Evolutionary conservation across 2,113 vertebrate species (phyloP).

Genomic region (Struthio camelus): DNA sequence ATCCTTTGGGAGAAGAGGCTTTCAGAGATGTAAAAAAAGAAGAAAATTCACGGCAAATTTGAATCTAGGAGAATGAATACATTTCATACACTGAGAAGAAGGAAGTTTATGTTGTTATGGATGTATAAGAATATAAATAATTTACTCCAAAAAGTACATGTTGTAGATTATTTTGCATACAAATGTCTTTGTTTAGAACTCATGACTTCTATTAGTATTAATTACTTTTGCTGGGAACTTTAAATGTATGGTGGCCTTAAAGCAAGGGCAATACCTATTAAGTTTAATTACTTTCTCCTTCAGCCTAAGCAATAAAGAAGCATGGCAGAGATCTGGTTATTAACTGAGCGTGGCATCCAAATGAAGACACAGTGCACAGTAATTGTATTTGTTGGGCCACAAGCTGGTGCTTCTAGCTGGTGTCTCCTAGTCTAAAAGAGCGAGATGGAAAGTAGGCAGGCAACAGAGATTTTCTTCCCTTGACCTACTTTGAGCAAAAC

Average conservation of each 20-base stretch:
- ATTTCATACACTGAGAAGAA: neutral
- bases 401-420: conserved; percentile 18
- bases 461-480: neutral
- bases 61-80: neutral
- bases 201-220: conserved; percentile 59
- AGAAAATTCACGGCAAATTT: neutral
- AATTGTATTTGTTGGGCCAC: conserved; percentile 34
- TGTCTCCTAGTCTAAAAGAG: neutral
- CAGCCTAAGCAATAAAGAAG: conserved; percentile 59
- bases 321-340: conserved; percentile 50
- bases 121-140: neutral
- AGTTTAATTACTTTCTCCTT: conserved; percentile 70
- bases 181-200: conserved; percentile 53
- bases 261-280: conserved; percentile 67
- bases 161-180: conserved; percentile 2
- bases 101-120: neutral
- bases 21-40: neutral
- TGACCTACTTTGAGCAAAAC: conserved; percentile 36
- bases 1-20: neutral
- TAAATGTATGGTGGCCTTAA: conserved; percentile 41
- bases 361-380: conserved; percentile 63
- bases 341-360: conserved; percentile 66
- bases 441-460: neutral
- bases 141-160: neutral
- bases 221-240: conserved; percentile 42